phyloP scores from a whole-genome alignment of 2,888 invertebrate genomes.

The Pantelozetes paolii region DNA sequence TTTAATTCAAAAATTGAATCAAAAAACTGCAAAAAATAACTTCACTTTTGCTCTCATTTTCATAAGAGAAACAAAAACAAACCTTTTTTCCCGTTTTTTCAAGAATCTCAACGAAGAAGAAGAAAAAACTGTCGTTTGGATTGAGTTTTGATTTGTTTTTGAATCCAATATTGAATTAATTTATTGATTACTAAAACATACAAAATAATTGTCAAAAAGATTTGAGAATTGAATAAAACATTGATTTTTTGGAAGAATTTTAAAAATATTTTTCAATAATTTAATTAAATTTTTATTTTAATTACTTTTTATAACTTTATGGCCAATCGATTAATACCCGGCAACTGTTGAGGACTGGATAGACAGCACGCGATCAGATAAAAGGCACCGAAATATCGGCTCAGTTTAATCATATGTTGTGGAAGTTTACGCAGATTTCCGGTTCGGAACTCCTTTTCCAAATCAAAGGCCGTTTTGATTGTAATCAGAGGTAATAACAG shows the following conservation, averaged over 20 bases:
- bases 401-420: slow-evolving; percentile 79
- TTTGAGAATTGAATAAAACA: too few relatives aligned
- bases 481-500: slow-evolving; percentile 83
- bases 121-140: too few relatives aligned
- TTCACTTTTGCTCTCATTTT: too few relatives aligned
- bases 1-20: too few relatives aligned
- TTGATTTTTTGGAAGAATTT: not conserved
- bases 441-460: slow-evolving; percentile 80
- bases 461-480: slow-evolving; percentile 78
- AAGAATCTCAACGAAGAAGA: too few relatives aligned
- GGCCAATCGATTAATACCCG: slow-evolving; percentile 30
- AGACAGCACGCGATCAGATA: slow-evolving; percentile 66
- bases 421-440: slow-evolving; percentile 76
- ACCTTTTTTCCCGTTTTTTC: too few relatives aligned
- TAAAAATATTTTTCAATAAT: not conserved
- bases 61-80: too few relatives aligned
- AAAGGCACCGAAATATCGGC: slow-evolving; percentile 82
- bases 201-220: slow-evolving; percentile 5
- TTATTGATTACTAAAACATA: not conserved
- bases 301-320: too few relatives aligned
- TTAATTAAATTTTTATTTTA: not conserved
- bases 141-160: too few relatives aligned
- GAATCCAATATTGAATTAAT: too few relatives aligned
- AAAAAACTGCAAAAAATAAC: not conserved
- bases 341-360: slow-evolving; percentile 45